phyloP scores from a whole-genome alignment of 2,888 invertebrate genomes.

The Melanophora roralis region DNA sequence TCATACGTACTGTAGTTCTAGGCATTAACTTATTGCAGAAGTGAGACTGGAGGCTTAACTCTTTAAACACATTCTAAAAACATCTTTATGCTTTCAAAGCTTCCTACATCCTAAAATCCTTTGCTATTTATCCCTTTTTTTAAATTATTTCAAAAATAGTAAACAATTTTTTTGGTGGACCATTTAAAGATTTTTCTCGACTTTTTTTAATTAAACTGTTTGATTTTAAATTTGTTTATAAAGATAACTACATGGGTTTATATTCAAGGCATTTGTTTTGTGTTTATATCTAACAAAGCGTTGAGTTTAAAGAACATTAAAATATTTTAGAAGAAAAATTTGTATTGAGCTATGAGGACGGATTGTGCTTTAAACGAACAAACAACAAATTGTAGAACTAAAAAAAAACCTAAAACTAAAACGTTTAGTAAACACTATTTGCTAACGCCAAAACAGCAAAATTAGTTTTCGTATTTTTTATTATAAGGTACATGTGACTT shows the following conservation, averaged over 20 bases:
- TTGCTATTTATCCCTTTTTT: not conserved
- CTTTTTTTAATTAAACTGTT: slow-evolving; percentile 23
- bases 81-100: not conserved
- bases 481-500: slow-evolving; percentile 48
- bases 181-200: no score
- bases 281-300: no score
- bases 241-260: no score
- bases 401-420: no score
- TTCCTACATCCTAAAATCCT: not conserved
- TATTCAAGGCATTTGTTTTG: slow-evolving; percentile 42
- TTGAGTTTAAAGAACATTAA: not conserved
- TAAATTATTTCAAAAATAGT: no score
- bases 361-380: slow-evolving; percentile 17
- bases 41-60: no score
- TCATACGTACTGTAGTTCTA: no score
- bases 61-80: no score
- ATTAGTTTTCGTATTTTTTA: not conserved
- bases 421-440: no score
- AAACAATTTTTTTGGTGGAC: not conserved
- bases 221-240: slow-evolving; percentile 41
- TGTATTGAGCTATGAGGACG: slow-evolving; percentile 40
- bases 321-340: not conserved
- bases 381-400: no score
- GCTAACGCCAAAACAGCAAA: no score
- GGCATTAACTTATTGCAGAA: no score